Base-by-base conservation (phyloP, 2,797 vertebrate genomes). In the Aeoliscus strigatus region DNA sequence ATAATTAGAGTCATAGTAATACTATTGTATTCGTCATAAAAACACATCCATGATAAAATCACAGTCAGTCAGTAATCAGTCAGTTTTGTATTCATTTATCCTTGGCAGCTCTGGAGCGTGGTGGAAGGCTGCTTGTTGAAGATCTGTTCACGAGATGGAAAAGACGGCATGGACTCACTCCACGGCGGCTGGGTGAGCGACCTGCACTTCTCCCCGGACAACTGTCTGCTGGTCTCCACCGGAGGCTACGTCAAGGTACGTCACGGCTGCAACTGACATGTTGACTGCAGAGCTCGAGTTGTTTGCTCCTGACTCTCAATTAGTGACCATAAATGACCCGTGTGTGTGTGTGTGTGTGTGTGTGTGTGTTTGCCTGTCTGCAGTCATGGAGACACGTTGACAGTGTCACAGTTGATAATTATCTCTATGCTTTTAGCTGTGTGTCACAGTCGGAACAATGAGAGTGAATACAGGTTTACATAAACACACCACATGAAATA, bases 121-220 rank as follows among this genome's bases (percentile, higher is more conserved):
- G 64, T 64, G 26, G 82, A 87, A 0, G 92, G 95, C 31, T 52
- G 79, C 3, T 62, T 94, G 25, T 81, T 94, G 73, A 92, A 87
- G 67, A 75, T 90, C 44, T 98, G 89, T 58, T 90, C 88, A n/a
- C 81, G 80, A 0, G 52, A 86, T 5, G 75, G 77, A 13, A 79
- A 87, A 59, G 91, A 95, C 0, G 90, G 83, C 60, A 88, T 89
- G 81, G 89, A 92, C 46, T 90, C 89, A 0, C 85, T 92, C 2
- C 92, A 96, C 0, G 92, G 91, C 26, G 94, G 94, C 29, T 99
- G 95, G 95, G 90, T 97, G 63, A 95, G 92, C 0, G 91, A 94
- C 79, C 83, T 99, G 53, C 90, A 89, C 60, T 99, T 98, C 78
- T 96, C 94, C 53, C 88, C 91, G 2, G 90, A 96, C 50, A 62